phyloP scores from a whole-genome alignment of 2,113 vertebrate species.

The Pao palembangensis region DNA sequence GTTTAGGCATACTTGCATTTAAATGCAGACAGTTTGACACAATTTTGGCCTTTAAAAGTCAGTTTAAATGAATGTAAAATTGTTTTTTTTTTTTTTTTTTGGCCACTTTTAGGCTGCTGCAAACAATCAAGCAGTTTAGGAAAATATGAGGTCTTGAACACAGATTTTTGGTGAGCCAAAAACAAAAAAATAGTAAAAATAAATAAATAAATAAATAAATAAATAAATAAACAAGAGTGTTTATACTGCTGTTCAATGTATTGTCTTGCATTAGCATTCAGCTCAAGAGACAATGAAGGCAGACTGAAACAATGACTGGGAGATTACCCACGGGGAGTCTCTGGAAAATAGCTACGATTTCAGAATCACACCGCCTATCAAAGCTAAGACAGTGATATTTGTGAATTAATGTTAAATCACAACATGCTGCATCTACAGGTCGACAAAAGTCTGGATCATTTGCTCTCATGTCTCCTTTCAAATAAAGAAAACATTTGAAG shows the following conservation, averaged over 20 bases:
- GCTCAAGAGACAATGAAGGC: constrained; percentile 25
- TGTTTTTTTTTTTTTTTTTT: no score
- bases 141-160: no score
- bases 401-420: constrained; percentile 27
- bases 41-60: no score
- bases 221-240: no score
- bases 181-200: no score
- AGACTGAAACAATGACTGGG: constrained; percentile 31
- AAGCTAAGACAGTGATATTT: constrained; percentile 2
- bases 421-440: constrained; percentile 27
- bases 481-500: background rate
- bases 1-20: no score
- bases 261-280: constrained; percentile 15
- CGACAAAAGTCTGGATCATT: background rate
- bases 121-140: no score
- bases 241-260: constrained; percentile 15
- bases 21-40: no score
- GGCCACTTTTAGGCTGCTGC: no score
- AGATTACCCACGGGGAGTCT: constrained; percentile 40
- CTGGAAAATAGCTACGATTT: constrained; percentile 25
- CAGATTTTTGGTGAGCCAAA: no score
- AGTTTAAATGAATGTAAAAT: no score
- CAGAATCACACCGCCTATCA: constrained; percentile 2
- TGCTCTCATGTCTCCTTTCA: background rate
- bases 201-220: no score